Base-by-base conservation (phyloP, 1,140 invertebrate species). In the Aphis craccivora region DNA sequence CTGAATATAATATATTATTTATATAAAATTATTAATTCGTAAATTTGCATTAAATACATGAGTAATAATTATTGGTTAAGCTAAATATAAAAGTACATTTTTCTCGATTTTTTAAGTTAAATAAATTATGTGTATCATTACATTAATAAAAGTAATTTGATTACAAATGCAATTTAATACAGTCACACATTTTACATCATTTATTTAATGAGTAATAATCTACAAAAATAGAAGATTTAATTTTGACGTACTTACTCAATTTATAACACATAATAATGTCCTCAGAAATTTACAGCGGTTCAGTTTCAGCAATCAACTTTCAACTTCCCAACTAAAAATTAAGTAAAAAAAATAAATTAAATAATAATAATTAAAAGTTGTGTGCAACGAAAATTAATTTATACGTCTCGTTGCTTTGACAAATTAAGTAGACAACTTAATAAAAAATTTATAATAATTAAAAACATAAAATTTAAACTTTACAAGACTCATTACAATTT, bases 341-440 rank as follows among this genome's bases (percentile, higher is more conserved):
- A 23, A 25, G 40, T 30, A 30, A 90, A 55, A 60, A 51, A 18
- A 51, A 51, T 20, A 40, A 40, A 40, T 37, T 2, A 40, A 40
- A 90, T n/a, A 55, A 89, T 35, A 37, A 35, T 37, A 43, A 43
- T 60, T 40, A 90, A 25, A 60, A 60, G 11, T 90, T 60, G 22
- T 5, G 40, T 45, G 45, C 14, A n/a, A 51, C n/a, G n/a, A 90
- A 60, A 60, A 60, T 55, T 90, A 55, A 90, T 90, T 60, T 90
- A 40, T 23, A 40, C 23, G 35, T 90, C 23, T 90, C 22, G 53
- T 30, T 35, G n/a, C 48, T 89, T 89, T 53, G 87, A 89, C 53
- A 89, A 89, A 89, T 53, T 48, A 88, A 88, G 86, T 20, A 4
- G 8, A 88, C 51, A 43, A 35, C 84, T 48, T 2, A 48, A 87